Evolutionary conservation across 2,888 invertebrate genomes (phyloP).

Genomic region (Gari tellinella): DNA sequence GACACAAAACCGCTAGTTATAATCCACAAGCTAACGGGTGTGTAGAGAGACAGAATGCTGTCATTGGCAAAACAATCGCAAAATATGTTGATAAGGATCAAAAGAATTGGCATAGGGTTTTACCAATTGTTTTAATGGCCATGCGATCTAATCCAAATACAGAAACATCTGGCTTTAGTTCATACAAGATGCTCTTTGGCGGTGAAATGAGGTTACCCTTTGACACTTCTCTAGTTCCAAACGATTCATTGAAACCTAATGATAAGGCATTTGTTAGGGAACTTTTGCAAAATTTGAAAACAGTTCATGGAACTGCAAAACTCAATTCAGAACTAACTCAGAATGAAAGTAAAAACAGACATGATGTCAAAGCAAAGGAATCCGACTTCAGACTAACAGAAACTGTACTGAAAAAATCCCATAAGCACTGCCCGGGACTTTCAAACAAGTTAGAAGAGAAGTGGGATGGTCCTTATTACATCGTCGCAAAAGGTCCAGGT

Average conservation of each 20-base stretch:
- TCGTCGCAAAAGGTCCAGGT: constrained; percentile 16
- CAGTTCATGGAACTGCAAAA: constrained; percentile 24
- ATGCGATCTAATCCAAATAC: constrained; percentile 43
- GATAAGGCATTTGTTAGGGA: constrained; percentile 17
- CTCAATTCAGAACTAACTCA: constrained; percentile 27
- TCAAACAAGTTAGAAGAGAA: constrained; percentile 27
- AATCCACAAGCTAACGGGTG: constrained; percentile 41
- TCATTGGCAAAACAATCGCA: constrained; percentile 29
- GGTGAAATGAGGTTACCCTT: constrained; percentile 45
- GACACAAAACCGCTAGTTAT: constrained; percentile 39
- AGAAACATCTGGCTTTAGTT: constrained; percentile 44
- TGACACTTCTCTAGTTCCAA: constrained; percentile 38
- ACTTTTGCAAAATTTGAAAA: constrained; percentile 25
- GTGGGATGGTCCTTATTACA: constrained; percentile 29
- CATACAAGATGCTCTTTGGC: constrained; percentile 55
- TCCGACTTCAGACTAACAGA: constrained; percentile 24
- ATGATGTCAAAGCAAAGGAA: constrained; percentile 33
- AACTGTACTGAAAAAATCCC: constrained; percentile 17
- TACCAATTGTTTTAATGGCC: constrained; percentile 43
- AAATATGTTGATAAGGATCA: constrained; percentile 49
- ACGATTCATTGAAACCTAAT: constrained; percentile 11
- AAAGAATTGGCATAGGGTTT: constrained; percentile 41
- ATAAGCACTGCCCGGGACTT: constrained; percentile 15
- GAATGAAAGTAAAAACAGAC: constrained; percentile 23
- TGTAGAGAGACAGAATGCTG: constrained; percentile 47